These are phyloP conservation scores for Diplazon laetatorius DNA, from an alignment of 2,888 invertebrate genomes.

Conservation along the genomic window DNA sequence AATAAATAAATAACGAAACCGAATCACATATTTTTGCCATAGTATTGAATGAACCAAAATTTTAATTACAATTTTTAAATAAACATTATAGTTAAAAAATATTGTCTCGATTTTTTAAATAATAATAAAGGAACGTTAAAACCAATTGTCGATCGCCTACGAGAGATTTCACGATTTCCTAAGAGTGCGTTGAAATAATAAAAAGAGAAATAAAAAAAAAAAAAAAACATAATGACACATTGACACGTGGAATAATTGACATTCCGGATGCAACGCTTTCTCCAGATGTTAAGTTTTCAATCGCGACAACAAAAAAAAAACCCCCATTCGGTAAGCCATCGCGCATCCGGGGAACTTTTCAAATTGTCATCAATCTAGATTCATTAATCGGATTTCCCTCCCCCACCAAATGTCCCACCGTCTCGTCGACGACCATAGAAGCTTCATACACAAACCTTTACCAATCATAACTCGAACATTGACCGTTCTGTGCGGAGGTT, in stretches of 20 bases:
- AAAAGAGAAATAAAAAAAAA: not conserved
- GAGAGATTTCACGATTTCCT: not conserved
- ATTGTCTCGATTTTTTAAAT: too few species aligned
- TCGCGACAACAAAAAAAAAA: not conserved
- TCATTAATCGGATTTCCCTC: conserved; percentile 67
- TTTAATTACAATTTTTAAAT: too few species aligned
- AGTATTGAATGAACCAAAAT: too few species aligned
- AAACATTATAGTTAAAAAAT: too few species aligned
- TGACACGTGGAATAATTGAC: not conserved
- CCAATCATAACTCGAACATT: not conserved
- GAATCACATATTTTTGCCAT: too few species aligned
- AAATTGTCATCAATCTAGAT: conserved; percentile 69
- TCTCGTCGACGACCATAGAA: conserved; percentile 37
- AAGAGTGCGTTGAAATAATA: conserved; percentile 8
- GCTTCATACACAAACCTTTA: too few species aligned
- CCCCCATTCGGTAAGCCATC: conserved; percentile 43
- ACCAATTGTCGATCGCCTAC: not conserved
- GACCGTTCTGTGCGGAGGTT: conserved; percentile 5
- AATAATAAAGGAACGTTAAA: conserved; percentile 6
- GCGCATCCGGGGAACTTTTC: conserved; percentile 54
- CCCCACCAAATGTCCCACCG: conserved; percentile 62
- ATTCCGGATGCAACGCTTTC: not conserved
- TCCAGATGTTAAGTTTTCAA: not conserved
- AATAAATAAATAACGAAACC: too few species aligned
- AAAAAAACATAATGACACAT: too few species aligned